Percentiles rank a stretch among this genome's conserved stretches.
Conservation (phyloP, 2,888 invertebrate genomes). For the Dioctria linearis region DNA sequence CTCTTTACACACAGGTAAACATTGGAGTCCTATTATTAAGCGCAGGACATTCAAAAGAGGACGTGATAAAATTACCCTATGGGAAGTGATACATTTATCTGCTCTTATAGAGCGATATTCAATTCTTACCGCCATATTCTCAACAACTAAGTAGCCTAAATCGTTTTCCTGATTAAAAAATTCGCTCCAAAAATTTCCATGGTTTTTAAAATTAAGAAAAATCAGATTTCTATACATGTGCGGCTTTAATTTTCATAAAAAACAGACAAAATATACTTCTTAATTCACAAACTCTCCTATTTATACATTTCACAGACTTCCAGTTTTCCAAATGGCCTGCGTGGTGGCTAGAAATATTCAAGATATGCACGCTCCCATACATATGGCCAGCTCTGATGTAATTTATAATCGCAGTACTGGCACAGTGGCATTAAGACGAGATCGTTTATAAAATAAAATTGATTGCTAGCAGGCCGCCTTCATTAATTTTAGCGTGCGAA, state of each 20-base stretch:
- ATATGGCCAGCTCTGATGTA: conserved; percentile 55
- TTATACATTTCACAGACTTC: conserved; percentile 24
- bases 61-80: conserved; percentile 15
- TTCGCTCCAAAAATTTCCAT: too few species aligned
- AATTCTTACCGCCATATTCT: too few species aligned
- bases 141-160: too few species aligned
- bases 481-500: conserved; percentile 64
- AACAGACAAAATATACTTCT: neutral
- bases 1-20: neutral
- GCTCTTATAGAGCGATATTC: too few species aligned
- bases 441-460: conserved; percentile 67
- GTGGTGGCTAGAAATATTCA: neutral
- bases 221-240: too few species aligned
- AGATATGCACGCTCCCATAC: conserved; percentile 18
- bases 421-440: conserved; percentile 65
- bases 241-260: too few species aligned
- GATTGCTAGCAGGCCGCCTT: conserved; percentile 67
- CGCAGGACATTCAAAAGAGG: conserved; percentile 6
- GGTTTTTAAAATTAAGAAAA: too few species aligned
- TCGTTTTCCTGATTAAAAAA: too few species aligned
- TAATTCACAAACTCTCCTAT: neutral
- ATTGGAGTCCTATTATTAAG: conserved; percentile 44
- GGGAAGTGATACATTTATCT: conserved; percentile 26
- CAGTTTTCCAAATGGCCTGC: neutral
- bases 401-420: conserved; percentile 63